These are phyloP conservation scores for Andrena bucephala DNA, from an alignment of 2,888 invertebrate genomes.

Conservation along the genomic window DNA sequence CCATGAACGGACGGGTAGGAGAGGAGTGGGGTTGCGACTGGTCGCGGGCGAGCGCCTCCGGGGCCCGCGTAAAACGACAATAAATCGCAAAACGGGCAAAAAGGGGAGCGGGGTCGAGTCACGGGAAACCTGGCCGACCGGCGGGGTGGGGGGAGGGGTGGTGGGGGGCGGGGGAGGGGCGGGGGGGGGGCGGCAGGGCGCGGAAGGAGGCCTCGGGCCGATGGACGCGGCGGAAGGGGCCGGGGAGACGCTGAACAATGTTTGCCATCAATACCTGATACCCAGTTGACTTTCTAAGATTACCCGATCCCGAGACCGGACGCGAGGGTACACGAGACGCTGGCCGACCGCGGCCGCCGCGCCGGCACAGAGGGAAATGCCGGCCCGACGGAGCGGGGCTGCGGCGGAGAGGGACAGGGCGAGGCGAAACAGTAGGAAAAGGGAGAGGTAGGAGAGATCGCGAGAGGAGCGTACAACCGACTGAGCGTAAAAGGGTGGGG, in stretches of 20 bases:
- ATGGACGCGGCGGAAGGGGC: background rate
- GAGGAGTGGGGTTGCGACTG: background rate
- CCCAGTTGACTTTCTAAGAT: conserved; percentile 67
- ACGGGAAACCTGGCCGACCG: conserved; percentile 39
- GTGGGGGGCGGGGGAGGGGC: too few relatives aligned
- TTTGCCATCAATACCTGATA: conserved; percentile 59
- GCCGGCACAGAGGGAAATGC: conserved; percentile 49
- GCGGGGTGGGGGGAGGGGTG: background rate
- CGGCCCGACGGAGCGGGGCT: conserved; percentile 9
- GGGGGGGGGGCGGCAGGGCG: background rate
- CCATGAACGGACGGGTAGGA: background rate
- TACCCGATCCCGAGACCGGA: conserved; percentile 59
- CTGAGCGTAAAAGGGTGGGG: background rate
- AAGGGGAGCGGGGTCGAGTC: conserved; percentile 27
- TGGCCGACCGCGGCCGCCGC: conserved; percentile 36
- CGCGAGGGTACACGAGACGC: conserved; percentile 41
- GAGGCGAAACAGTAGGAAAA: conserved; percentile 46
- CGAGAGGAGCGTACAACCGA: conserved; percentile 14
- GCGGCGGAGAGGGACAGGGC: background rate
- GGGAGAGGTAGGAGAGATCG: conserved; percentile 46
- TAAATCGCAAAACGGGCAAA: conserved; percentile 38
- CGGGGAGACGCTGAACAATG: conserved; percentile 41
- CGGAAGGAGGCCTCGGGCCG: background rate
- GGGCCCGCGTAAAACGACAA: conserved; percentile 18
- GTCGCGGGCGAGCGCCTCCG: background rate